Evolutionary conservation across 2,888 invertebrate genomes (phyloP).

Genomic region (Conistra vaccinii): DNA sequence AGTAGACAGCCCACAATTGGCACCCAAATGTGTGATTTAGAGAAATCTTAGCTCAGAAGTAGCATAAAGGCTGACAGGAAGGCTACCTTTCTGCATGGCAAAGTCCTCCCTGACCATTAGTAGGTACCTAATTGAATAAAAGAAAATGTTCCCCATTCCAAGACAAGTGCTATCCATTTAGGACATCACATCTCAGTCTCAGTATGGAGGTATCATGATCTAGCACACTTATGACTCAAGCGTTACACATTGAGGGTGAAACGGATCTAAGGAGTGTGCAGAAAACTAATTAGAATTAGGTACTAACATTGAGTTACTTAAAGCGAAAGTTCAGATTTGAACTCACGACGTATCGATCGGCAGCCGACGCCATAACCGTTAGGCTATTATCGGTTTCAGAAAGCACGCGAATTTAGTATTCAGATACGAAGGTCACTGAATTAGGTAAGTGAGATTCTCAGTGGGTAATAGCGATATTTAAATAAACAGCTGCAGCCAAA

Average conservation of each 20-base stretch:
- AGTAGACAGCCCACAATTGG: not conserved
- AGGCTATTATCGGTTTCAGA: slow-evolving; percentile 4
- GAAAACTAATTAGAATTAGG: slow-evolving; percentile 7
- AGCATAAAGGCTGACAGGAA: not conserved
- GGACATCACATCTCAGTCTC: slow-evolving; percentile 80
- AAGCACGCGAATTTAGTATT: slow-evolving; percentile 12
- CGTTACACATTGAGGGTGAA: slow-evolving; percentile 87
- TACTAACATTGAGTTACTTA: too few relatives aligned
- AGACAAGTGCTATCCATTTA: slow-evolving; percentile 76
- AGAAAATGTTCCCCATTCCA: slow-evolving; percentile 85
- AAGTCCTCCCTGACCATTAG: too few relatives aligned
- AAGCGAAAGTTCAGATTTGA: slow-evolving; percentile 35
- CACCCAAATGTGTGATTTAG: not conserved
- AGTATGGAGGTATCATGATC: slow-evolving; percentile 85
- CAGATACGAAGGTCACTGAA: not conserved
- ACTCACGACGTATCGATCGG: slow-evolving; percentile 47
- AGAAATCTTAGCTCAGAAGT: not conserved
- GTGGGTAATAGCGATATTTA: too few relatives aligned
- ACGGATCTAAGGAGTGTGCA: slow-evolving; percentile 90
- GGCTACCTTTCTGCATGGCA: too few relatives aligned
- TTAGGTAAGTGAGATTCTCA: not conserved
- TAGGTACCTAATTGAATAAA: not conserved
- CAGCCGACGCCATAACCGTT: slow-evolving; percentile 36
- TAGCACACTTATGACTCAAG: slow-evolving; percentile 91
- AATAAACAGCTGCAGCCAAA: not conserved